Conservation (phyloP, 2,888 invertebrate genomes). For the Galerucella pusilla region DNA sequence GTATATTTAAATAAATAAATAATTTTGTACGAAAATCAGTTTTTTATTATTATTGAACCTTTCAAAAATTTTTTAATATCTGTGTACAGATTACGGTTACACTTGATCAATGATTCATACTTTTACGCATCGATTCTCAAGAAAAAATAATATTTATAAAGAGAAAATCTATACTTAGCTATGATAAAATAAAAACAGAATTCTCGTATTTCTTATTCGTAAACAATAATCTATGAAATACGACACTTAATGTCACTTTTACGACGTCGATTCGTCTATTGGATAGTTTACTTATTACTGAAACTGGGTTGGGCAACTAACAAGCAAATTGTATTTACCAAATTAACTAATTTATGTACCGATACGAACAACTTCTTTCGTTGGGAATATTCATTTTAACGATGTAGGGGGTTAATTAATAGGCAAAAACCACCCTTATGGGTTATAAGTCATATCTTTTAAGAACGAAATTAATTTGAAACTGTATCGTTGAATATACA, state of each 20-base stretch:
- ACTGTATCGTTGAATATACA: too few relatives aligned
- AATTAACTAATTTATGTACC: conserved; percentile 31
- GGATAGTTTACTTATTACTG: conserved; percentile 34
- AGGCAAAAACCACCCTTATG: neutral
- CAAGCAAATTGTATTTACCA: conserved; percentile 13
- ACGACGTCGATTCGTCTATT: conserved; percentile 45
- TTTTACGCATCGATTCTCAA: conserved; percentile 17
- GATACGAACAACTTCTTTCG: neutral
- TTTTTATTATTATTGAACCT: too few relatives aligned
- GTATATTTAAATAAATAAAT: too few relatives aligned
- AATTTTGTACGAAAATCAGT: too few relatives aligned
- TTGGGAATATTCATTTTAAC: conserved; percentile 13
- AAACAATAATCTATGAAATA: conserved; percentile 42
- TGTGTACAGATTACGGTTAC: conserved; percentile 29
- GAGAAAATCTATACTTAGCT: conserved; percentile 38
- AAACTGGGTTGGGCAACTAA: conserved; percentile 33
- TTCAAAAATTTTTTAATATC: neutral
- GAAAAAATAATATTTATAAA: conserved; percentile 33
- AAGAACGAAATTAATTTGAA: too few relatives aligned
- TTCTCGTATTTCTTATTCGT: conserved; percentile 41
- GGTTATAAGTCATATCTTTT: neutral
- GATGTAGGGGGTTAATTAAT: conserved; percentile 10
- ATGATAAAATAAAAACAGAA: conserved; percentile 33
- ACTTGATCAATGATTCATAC: conserved; percentile 31
- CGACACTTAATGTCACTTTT: conserved; percentile 45